Evolutionary conservation across 2,888 invertebrate species (phyloP), one percentile per base, ranked within the genome.

Genomic region (Villa cingulata): DNA sequence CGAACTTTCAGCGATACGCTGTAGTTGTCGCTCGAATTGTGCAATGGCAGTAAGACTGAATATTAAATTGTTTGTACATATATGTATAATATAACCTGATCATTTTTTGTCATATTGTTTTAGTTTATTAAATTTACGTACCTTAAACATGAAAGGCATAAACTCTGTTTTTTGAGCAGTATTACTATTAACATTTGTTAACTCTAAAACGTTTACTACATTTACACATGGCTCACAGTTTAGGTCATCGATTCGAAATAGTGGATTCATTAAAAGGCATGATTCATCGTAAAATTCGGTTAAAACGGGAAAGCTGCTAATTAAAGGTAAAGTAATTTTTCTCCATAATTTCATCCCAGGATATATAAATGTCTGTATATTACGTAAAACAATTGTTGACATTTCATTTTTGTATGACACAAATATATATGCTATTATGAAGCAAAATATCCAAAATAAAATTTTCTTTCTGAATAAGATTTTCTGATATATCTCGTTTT

Each of bases 191-290:
- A 50, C 66, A 62, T 48, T 56, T 37, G 51, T 74, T 42, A 86
- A 67, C 64, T 85, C 78, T 47, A 80, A 70, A 37, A 89, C 74
- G 58, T 78, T 78, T 54, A 74, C 75, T 0, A 86, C 76, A 57
- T 75, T 71, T 59, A 80, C 80, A 59, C 89, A 90, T 0, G 88
- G 86, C 77, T 83, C 84, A 62, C 89, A 89, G 61, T 86, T 86
- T 74, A 88, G 80, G 58, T 86, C 83, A n/a, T 76, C 73, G 12
- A 87, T 78, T 62, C 79, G 77, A 63, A 86, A 90, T 62, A 81
- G 86, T 15, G 89, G 89, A 70, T 90, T 90, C 62, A 82, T 80
- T 56, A 89, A 68, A 36, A 90, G 70, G 63, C 89, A 90, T 59
- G 83, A 81, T 67, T 89, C 88, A 71, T 89, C 87, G 59, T 90